Percentiles rank a stretch among this genome's conserved stretches.
Conservation (phyloP, 2,797 vertebrate species). For the Esox masquinongy region DNA sequence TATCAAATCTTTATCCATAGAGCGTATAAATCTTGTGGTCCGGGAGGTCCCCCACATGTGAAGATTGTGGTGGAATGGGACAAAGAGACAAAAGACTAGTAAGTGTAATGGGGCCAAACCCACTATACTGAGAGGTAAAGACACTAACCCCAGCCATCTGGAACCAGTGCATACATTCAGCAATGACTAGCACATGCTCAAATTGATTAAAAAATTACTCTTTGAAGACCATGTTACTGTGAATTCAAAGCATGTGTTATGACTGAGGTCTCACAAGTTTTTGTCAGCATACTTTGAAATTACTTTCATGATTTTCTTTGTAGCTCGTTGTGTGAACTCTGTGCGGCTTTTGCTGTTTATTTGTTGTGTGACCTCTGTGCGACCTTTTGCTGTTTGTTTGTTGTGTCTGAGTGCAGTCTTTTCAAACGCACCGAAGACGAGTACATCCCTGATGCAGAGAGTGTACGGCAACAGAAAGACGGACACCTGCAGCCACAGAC, state of each 20-base stretch:
- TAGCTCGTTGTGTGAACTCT: background rate
- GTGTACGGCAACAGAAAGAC: conserved; percentile 90
- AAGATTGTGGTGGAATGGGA: conserved; percentile 99
- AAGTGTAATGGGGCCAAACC: conserved; percentile 63
- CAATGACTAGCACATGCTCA: background rate
- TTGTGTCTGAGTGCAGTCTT: conserved; percentile 74
- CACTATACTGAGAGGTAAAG: background rate
- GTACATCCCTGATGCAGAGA: conserved; percentile 95
- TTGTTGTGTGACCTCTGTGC: background rate
- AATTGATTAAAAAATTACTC: background rate
- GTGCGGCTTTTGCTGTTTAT: conserved; percentile 8
- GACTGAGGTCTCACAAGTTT: background rate
- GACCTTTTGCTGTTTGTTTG: conserved; percentile 15
- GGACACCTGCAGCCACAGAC: conserved; percentile 94
- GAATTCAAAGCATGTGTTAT: background rate
- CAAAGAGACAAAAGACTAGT: conserved; percentile 98
- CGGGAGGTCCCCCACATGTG: conserved; percentile 92
- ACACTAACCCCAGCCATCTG: background rate
- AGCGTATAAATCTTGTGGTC: conserved; percentile 92
- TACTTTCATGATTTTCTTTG: background rate
- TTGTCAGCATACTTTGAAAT: background rate
- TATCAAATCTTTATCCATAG: conserved; percentile 63
- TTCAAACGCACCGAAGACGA: conserved; percentile 95
- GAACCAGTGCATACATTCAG: background rate
- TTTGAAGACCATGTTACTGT: background rate